These are phyloP conservation scores for Drosophila diplacantha DNA, from an alignment of 2,888 invertebrate species.

Conservation along the genomic window DNA sequence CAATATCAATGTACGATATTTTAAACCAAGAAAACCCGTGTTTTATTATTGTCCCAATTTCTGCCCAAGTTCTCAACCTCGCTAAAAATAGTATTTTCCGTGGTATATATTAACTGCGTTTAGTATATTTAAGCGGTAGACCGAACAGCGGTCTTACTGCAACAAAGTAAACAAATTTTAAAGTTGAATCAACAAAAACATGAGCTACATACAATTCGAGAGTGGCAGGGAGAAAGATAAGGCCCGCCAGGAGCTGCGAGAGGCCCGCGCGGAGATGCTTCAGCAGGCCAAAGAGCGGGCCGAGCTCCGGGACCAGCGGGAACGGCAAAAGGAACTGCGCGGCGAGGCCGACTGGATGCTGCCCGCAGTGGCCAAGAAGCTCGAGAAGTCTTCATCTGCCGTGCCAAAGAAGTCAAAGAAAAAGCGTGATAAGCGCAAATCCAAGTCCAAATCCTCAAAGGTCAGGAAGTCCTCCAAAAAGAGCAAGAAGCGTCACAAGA, in stretches of 20 bases:
- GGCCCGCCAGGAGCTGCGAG: constrained; percentile 68
- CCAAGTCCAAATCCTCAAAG: constrained; percentile 24
- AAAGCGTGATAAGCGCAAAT: constrained; percentile 39
- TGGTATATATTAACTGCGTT: not conserved
- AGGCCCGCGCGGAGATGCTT: constrained; percentile 69
- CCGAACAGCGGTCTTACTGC: not conserved
- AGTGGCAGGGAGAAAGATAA: constrained; percentile 72
- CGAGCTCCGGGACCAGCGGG: constrained; percentile 58
- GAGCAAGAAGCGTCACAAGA: constrained; percentile 28
- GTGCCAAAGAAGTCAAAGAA: constrained; percentile 71
- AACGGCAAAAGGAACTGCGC: constrained; percentile 60
- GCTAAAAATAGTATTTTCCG: not conserved
- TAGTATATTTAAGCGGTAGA: not conserved
- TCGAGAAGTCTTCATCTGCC: constrained; percentile 51
- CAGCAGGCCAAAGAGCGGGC: constrained; percentile 66
- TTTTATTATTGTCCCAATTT: not conserved
- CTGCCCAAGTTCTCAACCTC: not conserved
- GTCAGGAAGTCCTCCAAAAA: constrained; percentile 62
- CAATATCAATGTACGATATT: not conserved
- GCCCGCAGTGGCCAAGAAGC: constrained; percentile 66
- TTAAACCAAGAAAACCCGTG: not conserved
- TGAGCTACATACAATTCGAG: constrained; percentile 75
- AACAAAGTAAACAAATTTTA: constrained; percentile 9
- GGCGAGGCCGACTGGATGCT: constrained; percentile 73
- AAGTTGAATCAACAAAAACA: constrained; percentile 25